phyloP scores from a whole-genome alignment of 2,888 invertebrate genomes.

The Euspilapteryx auroguttella region DNA sequence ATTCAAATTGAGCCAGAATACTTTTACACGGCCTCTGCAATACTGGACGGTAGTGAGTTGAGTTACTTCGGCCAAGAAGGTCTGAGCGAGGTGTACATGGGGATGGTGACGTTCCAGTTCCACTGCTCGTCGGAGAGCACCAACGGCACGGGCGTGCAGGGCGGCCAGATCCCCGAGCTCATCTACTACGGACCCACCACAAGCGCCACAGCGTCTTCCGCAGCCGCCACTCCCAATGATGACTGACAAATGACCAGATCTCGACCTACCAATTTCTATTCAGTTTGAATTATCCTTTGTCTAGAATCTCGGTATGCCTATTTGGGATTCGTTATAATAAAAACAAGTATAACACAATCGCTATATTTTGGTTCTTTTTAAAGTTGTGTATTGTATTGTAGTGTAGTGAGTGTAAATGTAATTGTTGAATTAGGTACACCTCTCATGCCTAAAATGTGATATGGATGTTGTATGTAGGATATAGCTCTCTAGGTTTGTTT shows the following conservation, averaged over 20 bases:
- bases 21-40: conserved; percentile 94
- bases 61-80: conserved; percentile 98
- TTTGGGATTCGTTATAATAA: no score
- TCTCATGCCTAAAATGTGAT: conserved; percentile 53
- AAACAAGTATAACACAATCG: no score
- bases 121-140: conserved; percentile 97
- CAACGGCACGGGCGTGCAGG: conserved; percentile 96
- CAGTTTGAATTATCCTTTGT: no score
- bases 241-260: conserved; percentile 45
- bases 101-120: conserved; percentile 94
- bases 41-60: conserved; percentile 89
- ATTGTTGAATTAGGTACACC: conserved; percentile 36
- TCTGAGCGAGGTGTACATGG: conserved; percentile 90
- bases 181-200: conserved; percentile 86
- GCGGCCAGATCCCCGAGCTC: conserved; percentile 95
- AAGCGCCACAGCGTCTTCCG: conserved; percentile 30
- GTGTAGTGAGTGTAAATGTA: no score
- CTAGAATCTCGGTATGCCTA: no score
- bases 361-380: no score
- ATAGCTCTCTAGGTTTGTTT: conserved; percentile 44
- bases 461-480: conserved; percentile 59
- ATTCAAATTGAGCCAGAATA: conserved; percentile 91
- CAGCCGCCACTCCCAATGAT: no score
- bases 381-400: no score
- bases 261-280: conserved; percentile 27